Evolutionary conservation across 30 jellyfish, hydroid and myxozoan genomes (phyloP).

Genomic region (Morbakka virulenta): DNA sequence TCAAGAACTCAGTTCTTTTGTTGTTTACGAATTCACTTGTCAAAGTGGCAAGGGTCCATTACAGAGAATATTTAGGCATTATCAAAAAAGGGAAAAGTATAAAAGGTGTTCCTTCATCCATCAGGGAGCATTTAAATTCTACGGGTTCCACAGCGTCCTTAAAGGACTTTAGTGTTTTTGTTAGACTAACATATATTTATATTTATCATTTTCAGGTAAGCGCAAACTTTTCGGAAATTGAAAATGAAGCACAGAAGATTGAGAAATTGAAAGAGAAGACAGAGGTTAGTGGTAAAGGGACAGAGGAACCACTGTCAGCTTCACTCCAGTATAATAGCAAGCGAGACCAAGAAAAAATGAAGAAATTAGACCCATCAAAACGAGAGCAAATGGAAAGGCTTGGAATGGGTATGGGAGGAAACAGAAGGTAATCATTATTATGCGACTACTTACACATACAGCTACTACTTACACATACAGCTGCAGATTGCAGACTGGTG

Average conservation of each 20-base stretch:
- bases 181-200: neutral
- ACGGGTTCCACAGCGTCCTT: too few species aligned
- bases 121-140: too few species aligned
- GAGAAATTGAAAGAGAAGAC: slow-evolving; percentile 76
- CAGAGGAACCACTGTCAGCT: slow-evolving; percentile 64
- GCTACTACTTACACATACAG: too few species aligned
- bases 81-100: too few species aligned
- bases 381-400: slow-evolving; percentile 82
- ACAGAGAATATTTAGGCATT: too few species aligned
- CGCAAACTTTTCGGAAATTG: slow-evolving; percentile 86
- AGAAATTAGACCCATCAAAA: slow-evolving; percentile 68
- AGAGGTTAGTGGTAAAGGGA: neutral
- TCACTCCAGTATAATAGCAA: slow-evolving; percentile 67
- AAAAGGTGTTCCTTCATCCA: too few species aligned
- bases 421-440: slow-evolving; percentile 49
- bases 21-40: too few species aligned
- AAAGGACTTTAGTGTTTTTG: neutral
- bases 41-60: too few species aligned
- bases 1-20: too few species aligned
- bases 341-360: slow-evolving; percentile 69
- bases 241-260: slow-evolving; percentile 79
- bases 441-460: neutral
- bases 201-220: slow-evolving; percentile 36
- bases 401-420: slow-evolving; percentile 91
- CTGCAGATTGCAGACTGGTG: too few species aligned